A percentile compares a stretch with the other conserved stretches of the same genome.
Conservation (phyloP, 2,113 vertebrate species). For the Okapia johnstoni region DNA sequence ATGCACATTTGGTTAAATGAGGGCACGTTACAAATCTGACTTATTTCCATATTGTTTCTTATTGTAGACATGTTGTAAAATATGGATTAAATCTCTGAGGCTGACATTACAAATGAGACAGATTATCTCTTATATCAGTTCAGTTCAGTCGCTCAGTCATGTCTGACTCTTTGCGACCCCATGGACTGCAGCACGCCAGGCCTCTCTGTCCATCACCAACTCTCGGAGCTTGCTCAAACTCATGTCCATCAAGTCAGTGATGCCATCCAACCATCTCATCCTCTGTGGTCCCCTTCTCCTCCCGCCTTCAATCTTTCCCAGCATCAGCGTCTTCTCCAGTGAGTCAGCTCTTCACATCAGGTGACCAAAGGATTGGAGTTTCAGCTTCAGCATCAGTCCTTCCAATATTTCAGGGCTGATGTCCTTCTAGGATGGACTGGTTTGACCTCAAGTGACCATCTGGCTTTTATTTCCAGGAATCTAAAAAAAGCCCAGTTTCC, state of each 20-base stretch:
- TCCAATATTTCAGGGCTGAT: background rate
- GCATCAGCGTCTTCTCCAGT: rapidly evolving
- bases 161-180: rapidly evolving
- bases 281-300: rapidly evolving
- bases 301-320: rapidly evolving
- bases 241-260: background rate
- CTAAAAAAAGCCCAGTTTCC: background rate
- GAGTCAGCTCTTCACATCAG: rapidly evolving
- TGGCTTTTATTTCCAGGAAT: rapidly evolving
- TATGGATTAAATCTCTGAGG: background rate
- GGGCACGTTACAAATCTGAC: background rate
- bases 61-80: background rate
- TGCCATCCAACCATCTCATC: background rate
- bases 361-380: background rate
- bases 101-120: background rate
- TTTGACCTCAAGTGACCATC: background rate
- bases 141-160: background rate
- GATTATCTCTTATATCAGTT: background rate
- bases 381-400: background rate
- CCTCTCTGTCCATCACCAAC: background rate
- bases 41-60: background rate
- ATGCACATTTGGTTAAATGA: background rate
- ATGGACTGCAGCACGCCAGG: background rate
- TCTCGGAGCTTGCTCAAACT: rapidly evolving
- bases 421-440: background rate